Conservation (phyloP, 2,888 invertebrate genomes). For the Scelioninae gen. 1 region DNA sequence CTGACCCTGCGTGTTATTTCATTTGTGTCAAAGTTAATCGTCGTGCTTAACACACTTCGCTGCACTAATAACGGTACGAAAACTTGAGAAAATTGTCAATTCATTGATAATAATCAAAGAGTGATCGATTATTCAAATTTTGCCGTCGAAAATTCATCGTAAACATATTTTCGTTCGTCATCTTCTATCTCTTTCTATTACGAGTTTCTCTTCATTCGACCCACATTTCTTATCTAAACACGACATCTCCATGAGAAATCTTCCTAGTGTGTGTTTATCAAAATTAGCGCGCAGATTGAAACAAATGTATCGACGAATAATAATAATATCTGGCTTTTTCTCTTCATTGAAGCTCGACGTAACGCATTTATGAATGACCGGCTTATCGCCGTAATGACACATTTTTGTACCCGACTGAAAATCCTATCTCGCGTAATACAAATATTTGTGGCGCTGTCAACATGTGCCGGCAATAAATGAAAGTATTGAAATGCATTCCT, state of each 20-base stretch:
- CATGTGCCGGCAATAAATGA: slow-evolving; percentile 34
- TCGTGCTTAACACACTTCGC: slow-evolving; percentile 4
- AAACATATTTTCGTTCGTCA: slow-evolving; percentile 10
- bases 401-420: slow-evolving; percentile 24
- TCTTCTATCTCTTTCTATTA: slow-evolving; percentile 6
- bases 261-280: slow-evolving; percentile 3
- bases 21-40: slow-evolving; percentile 39
- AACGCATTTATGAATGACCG: slow-evolving; percentile 36
- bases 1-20: slow-evolving; percentile 48
- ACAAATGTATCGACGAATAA: neutral
- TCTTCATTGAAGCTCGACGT: slow-evolving; percentile 7
- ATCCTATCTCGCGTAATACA: slow-evolving; percentile 34
- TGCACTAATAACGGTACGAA: neutral
- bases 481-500: slow-evolving; percentile 40
- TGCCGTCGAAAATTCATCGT: neutral
- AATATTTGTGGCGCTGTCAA: slow-evolving; percentile 39
- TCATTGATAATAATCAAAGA: neutral
- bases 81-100: neutral
- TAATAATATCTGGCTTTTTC: too few relatives aligned
- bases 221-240: slow-evolving; percentile 39
- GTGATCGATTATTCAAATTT: slow-evolving; percentile 5
- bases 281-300: slow-evolving; percentile 6
- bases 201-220: slow-evolving; percentile 28
- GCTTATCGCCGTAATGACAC: slow-evolving; percentile 35
- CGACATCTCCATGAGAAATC: slow-evolving; percentile 27